phyloP scores from a whole-genome alignment of 2,113 vertebrate genomes.

The Oxygymnocypris stewartii region DNA sequence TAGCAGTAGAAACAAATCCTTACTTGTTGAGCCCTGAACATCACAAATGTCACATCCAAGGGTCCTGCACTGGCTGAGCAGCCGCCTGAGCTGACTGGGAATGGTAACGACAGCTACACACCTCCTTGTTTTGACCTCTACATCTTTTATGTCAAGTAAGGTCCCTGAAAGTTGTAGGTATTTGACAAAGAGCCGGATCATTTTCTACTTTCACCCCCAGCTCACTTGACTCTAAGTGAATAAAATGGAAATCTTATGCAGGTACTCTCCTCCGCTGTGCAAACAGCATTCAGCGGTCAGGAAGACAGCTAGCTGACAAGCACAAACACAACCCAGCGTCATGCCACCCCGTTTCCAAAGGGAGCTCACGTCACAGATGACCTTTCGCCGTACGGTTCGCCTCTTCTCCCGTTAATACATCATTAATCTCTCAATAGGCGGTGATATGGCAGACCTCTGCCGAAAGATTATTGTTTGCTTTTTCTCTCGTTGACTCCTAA shows the following conservation, averaged over 20 bases:
- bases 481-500: constrained; percentile 32
- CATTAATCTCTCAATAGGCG: constrained; percentile 40
- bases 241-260: constrained; percentile 20
- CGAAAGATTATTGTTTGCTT: constrained; percentile 35
- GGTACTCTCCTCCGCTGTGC: neutral
- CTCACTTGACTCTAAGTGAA: neutral
- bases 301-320: neutral
- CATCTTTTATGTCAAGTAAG: neutral
- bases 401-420: constrained; percentile 15
- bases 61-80: neutral
- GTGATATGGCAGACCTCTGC: constrained; percentile 27
- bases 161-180: neutral
- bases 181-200: neutral
- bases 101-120: neutral
- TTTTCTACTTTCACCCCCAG: neutral
- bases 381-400: constrained; percentile 4
- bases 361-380: constrained; percentile 11
- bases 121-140: neutral
- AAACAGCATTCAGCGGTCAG: constrained; percentile 1
- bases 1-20: neutral
- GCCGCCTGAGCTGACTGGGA: neutral
- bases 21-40: neutral
- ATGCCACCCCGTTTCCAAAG: neutral
- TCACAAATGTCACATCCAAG: neutral
- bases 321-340: constrained; percentile 20